Conservation (phyloP, 1,140 invertebrate species). For the Ridgeia piscesae region DNA sequence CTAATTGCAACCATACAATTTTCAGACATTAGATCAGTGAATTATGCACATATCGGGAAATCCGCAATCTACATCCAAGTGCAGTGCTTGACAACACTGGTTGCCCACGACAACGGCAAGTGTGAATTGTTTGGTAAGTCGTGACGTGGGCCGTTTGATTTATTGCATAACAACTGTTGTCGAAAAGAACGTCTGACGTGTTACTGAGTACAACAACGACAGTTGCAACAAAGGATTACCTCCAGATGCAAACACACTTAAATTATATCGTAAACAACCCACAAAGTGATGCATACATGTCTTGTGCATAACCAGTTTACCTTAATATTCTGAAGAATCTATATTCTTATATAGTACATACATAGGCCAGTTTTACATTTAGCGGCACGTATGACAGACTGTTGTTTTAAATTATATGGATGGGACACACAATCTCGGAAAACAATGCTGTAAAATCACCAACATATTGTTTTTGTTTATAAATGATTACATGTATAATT, state of each 20-base stretch:
- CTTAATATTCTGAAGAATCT: too few relatives aligned
- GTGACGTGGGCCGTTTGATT: neutral
- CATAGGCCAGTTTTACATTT: too few relatives aligned
- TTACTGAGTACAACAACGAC: neutral
- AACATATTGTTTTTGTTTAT: too few relatives aligned
- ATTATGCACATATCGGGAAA: neutral
- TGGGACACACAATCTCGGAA: too few relatives aligned
- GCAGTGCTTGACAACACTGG: neutral
- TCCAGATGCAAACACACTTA: neutral
- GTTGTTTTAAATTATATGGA: too few relatives aligned
- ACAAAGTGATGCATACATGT: neutral
- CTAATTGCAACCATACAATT: neutral
- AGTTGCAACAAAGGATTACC: neutral
- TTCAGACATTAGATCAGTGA: neutral
- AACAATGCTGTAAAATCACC: too few relatives aligned
- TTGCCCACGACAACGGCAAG: neutral
- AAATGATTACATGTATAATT: too few relatives aligned
- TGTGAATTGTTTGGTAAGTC: neutral
- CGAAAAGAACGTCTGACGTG: neutral
- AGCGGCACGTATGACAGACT: too few relatives aligned
- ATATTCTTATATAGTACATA: too few relatives aligned
- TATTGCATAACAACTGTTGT: neutral
- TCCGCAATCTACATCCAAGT: neutral
- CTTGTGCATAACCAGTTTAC: neutral
- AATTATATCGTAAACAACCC: neutral